Evolutionary conservation across 2,888 invertebrate species (phyloP), one percentile per base, ranked within the genome.

Genomic region (Pycnomerus fuliginosus): DNA sequence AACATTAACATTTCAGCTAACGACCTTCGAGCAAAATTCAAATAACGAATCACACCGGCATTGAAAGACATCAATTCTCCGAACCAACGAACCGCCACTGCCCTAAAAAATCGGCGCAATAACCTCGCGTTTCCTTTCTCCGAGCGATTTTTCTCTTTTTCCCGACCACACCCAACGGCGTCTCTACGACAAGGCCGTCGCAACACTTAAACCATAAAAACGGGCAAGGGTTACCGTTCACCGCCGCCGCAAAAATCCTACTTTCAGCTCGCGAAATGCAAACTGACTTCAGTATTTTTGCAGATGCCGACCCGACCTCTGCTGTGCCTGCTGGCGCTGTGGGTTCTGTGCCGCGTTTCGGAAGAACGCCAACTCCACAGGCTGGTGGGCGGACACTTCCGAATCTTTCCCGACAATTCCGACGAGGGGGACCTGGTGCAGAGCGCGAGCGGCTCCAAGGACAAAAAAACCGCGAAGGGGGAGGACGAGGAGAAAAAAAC

Each of bases 401-500:
- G 50, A 71, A 73, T 63, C 16, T 14, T 46, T 64, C 72, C 52
- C 71, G 75, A 48, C 72, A 76, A 66, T 30, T 32, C 54, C 3
- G 53, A 56, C 36, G 64, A 65, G 39, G 41, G 57, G n/a, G 63
- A 62, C 51, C 39, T 67, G 32, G 48, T 47, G 20, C 50, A 56
- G 20, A 53, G 58, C 31, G 56, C 60, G 1, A 53, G 53, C 33
- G 61, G 60, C 7, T 47, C 47, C 11, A 50, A 52, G 33, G 44
- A 52, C 24, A 48, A 52, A 42, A 29, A 16, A 23, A 45, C 32
- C 15, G 52, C 53, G 33, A 57, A 55, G 39, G 47, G 45, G 17
- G 74, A 76, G 44, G 86, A 86, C 48, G 90, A 90, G 51, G 85
- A 86, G 16, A 86, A 83, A 68, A 91, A 91, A 69, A 90, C 90